A percentile compares a stretch with the other conserved stretches of the same genome.
phyloP scores from a whole-genome alignment of 2,888 invertebrate species.

The Drepanosiphum platanoidis region DNA sequence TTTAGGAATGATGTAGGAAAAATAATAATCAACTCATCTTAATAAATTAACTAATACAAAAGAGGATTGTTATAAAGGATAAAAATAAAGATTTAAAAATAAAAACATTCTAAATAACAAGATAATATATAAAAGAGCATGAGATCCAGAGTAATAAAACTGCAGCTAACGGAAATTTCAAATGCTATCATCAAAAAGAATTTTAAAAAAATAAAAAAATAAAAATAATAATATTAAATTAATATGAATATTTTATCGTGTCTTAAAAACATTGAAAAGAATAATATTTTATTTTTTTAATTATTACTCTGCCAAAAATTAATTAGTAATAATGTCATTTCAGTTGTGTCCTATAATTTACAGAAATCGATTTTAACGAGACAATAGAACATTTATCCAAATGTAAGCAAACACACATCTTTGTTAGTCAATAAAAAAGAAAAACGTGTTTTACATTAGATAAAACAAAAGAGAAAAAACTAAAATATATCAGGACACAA shows the following conservation, averaged over 20 bases:
- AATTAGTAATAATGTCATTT: not conserved
- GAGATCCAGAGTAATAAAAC: conserved; percentile 50
- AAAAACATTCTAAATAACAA: conserved; percentile 49
- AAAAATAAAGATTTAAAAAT: conserved; percentile 41
- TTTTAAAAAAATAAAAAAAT: not conserved
- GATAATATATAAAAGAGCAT: conserved; percentile 41
- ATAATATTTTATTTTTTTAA: no score
- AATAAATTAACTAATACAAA: conserved; percentile 40
- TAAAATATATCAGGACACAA: conserved; percentile 8
- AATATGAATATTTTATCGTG: not conserved
- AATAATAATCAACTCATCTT: conserved; percentile 30
- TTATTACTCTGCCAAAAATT: not conserved
- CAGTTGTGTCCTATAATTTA: not conserved
- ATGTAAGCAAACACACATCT: not conserved
- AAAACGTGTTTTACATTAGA: not conserved
- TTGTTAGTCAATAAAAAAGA: not conserved
- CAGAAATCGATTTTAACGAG: not conserved
- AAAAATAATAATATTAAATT: not conserved
- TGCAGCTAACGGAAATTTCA: not conserved
- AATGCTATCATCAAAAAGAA: not conserved
- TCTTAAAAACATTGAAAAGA: not conserved
- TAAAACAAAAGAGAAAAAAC: conserved; percentile 5
- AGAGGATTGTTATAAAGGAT: not conserved
- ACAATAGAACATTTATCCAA: not conserved
- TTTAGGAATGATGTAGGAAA: conserved; percentile 16